Percentiles rank a stretch among this genome's conserved stretches.
Conservation (phyloP, 1,140 invertebrate genomes). For the Drosophila albomicans region DNA sequence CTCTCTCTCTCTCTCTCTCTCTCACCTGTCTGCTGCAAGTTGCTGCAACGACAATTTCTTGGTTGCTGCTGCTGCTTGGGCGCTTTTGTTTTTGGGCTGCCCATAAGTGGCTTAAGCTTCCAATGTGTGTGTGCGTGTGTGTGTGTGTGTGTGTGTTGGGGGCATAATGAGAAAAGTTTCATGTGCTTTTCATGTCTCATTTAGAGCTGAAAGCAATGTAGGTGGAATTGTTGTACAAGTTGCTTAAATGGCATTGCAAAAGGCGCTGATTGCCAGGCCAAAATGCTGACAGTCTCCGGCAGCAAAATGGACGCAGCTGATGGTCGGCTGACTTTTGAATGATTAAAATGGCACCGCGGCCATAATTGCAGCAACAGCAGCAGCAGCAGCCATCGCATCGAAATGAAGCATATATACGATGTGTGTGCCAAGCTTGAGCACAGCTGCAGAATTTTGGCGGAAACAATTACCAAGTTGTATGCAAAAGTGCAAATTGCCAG, state of each 20-base stretch:
- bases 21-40: conserved; percentile 33
- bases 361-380: conserved; percentile 36
- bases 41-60: conserved; percentile 38
- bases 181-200: conserved; percentile 74
- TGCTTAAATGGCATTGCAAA: conserved; percentile 52
- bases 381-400: not conserved
- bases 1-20: too few relatives aligned
- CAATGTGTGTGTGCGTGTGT: conserved; percentile 12
- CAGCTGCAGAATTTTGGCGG: conserved; percentile 67
- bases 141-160: conserved; percentile 15
- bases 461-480: conserved; percentile 81
- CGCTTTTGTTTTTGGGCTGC: conserved; percentile 24
- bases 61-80: not conserved
- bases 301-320: conserved; percentile 46
- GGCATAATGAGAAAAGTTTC: conserved; percentile 78
- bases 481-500: conserved; percentile 73
- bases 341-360: conserved; percentile 58
- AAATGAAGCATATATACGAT: too few relatives aligned
- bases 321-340: conserved; percentile 65
- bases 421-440: not conserved
- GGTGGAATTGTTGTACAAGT: conserved; percentile 49
- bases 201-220: conserved; percentile 62
- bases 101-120: conserved; percentile 50
- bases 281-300: conserved; percentile 6
- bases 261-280: not conserved